Base-by-base conservation (phyloP, 2,113 vertebrate species). In the Esox niger region DNA sequence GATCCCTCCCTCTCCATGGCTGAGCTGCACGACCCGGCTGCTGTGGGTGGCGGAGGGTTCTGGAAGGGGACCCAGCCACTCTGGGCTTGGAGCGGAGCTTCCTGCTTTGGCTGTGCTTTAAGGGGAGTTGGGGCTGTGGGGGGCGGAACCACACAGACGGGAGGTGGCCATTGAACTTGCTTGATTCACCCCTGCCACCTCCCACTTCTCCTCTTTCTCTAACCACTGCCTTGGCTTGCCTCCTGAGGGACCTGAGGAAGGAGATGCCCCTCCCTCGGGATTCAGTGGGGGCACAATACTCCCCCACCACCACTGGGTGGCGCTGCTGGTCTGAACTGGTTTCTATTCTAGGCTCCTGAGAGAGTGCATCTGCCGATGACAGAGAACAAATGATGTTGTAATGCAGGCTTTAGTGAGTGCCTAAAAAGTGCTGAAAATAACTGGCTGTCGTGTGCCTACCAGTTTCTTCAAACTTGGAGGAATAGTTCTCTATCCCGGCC, bases 401-500 rank as follows among this genome's bases (percentile, higher is more conserved):
- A 52, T 23, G 47, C 21, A 21, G 47, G 21, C 8, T n/a, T 21
- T 21, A 52, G 7, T 52, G 38, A 43, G 15, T 54, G 49, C 49
- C 49, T 54, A 10, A 57, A 23, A 26, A 57, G 55, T 20, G 20
- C 13, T 61, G 11, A 20, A 61, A 61, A 61, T 33, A 35, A 23
- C 21, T 35, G 3, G 10, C 13, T 21, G 23, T 52, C 49, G 8
- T 78, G 69, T 90, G 94, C 95, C 95, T 90, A 95, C 95, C 95
- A 82, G 92, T 86, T 63, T 70, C 32, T 30, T 94, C 94, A 81
- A 95, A 95, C 79, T 92, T 93, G 32, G 95, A 96, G 0, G 93
- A 91, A 81, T 94, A 96, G 89, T 97, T 97, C 83, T 98, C 95
- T 83, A 96, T 95, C 65, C 96, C 96, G 21, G 93, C 95, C 31